phyloP scores from a whole-genome alignment of 2,797 vertebrate genomes.

The Periophthalmus magnuspinnatus region DNA sequence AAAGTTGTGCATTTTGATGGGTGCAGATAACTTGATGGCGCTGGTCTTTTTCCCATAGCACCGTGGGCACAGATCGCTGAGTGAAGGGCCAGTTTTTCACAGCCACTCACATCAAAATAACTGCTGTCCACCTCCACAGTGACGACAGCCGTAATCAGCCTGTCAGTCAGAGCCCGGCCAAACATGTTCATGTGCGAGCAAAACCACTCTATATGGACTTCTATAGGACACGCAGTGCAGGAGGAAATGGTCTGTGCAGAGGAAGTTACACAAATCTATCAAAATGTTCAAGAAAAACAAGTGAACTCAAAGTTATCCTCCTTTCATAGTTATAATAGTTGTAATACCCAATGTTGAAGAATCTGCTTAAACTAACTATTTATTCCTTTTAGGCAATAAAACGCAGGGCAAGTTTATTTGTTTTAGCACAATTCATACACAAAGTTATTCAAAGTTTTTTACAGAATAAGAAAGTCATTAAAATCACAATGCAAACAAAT shows the following conservation, averaged over 20 bases:
- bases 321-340: no score
- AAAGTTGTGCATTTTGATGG: constrained; percentile 6
- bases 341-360: no score
- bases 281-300: background rate
- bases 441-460: no score
- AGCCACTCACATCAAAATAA: constrained; percentile 29
- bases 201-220: constrained; percentile 16
- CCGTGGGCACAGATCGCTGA: constrained; percentile 16
- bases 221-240: background rate
- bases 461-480: no score
- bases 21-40: constrained; percentile 21
- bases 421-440: no score
- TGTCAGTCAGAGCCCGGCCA: constrained; percentile 37
- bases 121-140: constrained; percentile 54
- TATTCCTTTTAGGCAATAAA: no score
- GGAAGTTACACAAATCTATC: background rate
- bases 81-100: constrained; percentile 24
- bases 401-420: no score
- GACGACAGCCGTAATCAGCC: constrained; percentile 44
- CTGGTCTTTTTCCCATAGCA: constrained; percentile 16
- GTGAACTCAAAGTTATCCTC: background rate
- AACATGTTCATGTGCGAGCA: constrained; percentile 32
- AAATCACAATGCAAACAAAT: no score
- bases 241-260: background rate
- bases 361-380: no score